Conservation (phyloP, 2,888 invertebrate species). For the Halocaridina rubra region DNA sequence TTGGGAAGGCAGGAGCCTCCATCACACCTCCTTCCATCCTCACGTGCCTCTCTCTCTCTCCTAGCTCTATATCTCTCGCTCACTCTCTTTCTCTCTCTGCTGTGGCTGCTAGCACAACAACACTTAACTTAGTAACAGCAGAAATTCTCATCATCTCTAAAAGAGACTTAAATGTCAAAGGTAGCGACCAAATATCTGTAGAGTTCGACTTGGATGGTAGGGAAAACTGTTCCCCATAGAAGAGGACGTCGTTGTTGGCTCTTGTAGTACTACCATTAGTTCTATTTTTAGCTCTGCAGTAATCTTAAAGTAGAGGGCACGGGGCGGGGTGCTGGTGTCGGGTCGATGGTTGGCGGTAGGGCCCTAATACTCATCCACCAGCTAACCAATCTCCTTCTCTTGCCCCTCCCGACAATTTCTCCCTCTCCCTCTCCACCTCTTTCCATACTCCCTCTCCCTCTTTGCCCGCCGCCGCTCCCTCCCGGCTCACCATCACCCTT, state of each 20-base stretch:
- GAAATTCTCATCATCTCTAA: neutral
- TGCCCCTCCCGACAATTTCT: too few species aligned
- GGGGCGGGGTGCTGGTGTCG: neutral
- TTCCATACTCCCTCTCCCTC: neutral
- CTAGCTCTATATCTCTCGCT: too few species aligned
- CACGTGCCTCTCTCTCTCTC: too few species aligned
- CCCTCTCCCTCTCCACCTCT: neutral
- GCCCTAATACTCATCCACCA: neutral
- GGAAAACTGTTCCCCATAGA: too few species aligned
- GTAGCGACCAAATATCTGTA: neutral
- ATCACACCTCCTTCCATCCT: too few species aligned
- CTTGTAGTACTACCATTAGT: conserved; percentile 13
- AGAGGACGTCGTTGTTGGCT: neutral
- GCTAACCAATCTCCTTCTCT: too few species aligned
- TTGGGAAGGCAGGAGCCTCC: too few species aligned
- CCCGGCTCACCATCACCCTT: neutral
- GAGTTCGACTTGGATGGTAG: neutral
- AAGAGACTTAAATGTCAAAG: neutral
- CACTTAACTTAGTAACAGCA: neutral
- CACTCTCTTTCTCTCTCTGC: too few species aligned
- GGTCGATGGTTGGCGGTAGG: conserved; percentile 1
- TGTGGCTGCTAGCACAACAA: too few species aligned
- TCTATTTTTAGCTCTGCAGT: conserved; percentile 21
- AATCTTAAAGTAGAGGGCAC: conserved; percentile 8
- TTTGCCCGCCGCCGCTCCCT: neutral